Conservation (phyloP, 37 sponge, comb jelly and placozoan species). For the Lycopodina hypogea region DNA sequence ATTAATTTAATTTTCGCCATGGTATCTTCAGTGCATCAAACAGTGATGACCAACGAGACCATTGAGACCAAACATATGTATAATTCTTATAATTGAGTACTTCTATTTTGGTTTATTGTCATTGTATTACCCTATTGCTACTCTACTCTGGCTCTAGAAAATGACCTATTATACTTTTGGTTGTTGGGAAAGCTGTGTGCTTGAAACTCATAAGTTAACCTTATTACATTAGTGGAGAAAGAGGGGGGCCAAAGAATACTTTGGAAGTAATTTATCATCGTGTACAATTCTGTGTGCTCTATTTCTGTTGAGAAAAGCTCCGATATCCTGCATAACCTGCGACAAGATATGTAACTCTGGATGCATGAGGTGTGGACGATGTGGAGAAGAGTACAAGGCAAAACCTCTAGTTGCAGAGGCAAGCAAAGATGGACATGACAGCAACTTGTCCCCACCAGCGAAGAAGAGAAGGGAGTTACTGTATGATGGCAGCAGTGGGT, state of each 20-base stretch:
- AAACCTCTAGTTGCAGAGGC: constrained; percentile 20
- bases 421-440: background rate
- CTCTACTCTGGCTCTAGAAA: too few relatives aligned
- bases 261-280: too few relatives aligned
- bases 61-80: background rate
- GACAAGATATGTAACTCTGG: constrained; percentile 21
- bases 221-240: too few relatives aligned
- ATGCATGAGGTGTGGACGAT: constrained; percentile 70
- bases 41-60: background rate
- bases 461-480: constrained; percentile 11
- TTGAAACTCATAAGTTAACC: too few relatives aligned
- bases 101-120: too few relatives aligned
- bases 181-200: too few relatives aligned
- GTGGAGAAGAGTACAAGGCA: constrained; percentile 56
- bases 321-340: constrained; percentile 51
- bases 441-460: background rate
- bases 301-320: constrained; percentile 38
- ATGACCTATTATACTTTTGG: too few relatives aligned
- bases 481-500: background rate
- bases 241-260: too few relatives aligned
- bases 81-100: too few relatives aligned
- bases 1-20: too few relatives aligned
- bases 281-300: background rate
- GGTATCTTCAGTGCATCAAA: background rate
- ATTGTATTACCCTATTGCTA: too few relatives aligned